Base-by-base conservation (phyloP, 2,113 vertebrate genomes). In the Osmerus mordax region DNA sequence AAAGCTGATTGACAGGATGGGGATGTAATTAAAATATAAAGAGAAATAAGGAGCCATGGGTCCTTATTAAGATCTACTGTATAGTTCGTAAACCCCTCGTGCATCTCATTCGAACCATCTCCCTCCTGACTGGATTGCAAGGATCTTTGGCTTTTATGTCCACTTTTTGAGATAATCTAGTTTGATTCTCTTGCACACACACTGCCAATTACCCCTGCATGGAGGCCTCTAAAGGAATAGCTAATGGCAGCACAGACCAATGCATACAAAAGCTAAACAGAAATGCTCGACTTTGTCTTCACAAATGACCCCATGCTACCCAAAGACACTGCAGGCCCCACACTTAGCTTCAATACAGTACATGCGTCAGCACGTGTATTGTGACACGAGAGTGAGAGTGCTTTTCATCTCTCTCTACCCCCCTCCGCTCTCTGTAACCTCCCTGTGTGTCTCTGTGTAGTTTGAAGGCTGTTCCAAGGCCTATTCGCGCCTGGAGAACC, bases 401-500 rank as follows among this genome's bases (percentile, higher is more conserved):
- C 32, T 36, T 36, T 36, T 6, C 32, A 53, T 65, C 36, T 13
- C 3, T 19, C 14, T 65, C 21, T 55, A 66, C 72, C 54, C 62
- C 3, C 53, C 21, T 74, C 3, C 70, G 4, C 59, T 14, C 11
- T 73, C 29, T 61, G 2, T 47, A 47, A 47, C 64, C 56, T 69
- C 51, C 15, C 41, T 77, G 19, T 60, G 55, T 76, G 73, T 90
- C 77, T 84, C 28, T 88, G 84, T 86, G 51, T 89, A 99, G 97
- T 99, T 99, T 75, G 97, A 99, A 83, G 97, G 97, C 72, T 99
- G 97, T 65, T 89, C 91, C 0, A 99, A 99, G 89, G 97, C 97
- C 16, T 99, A 99, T 86, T 99, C 97, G 7, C 94, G 97, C 18
- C 94, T 99, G 86, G 97, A 99, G 89, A 99, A 99, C 87, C 94